Conservation (phyloP, 1,140 invertebrate species). For the Macrosteles quadrilineatus region DNA sequence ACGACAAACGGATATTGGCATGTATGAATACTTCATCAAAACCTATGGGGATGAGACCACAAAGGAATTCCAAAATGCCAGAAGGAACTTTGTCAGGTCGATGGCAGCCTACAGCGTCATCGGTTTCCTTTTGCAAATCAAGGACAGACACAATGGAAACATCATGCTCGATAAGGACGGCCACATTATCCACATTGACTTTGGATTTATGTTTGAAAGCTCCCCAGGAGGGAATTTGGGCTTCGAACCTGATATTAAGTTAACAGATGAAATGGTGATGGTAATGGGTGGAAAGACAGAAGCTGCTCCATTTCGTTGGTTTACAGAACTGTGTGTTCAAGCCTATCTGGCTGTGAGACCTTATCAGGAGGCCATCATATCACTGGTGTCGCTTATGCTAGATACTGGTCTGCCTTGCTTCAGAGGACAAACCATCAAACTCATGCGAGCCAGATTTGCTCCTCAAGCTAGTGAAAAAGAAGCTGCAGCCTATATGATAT, state of each 20-base stretch:
- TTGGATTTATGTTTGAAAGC: conserved; percentile 99
- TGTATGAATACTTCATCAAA: conserved; percentile 97
- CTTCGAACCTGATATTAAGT: conserved; percentile 98
- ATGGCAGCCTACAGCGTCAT: conserved; percentile 99
- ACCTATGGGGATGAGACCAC: conserved; percentile 95
- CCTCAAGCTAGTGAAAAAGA: conserved; percentile 90
- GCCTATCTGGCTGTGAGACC: conserved; percentile 96
- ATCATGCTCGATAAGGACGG: conserved; percentile 98
- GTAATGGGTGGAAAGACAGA: conserved; percentile 99
- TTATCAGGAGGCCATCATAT: conserved; percentile 95
- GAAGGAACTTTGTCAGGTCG: conserved; percentile 94
- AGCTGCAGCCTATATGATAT: conserved; percentile 92
- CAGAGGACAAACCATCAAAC: conserved; percentile 96
- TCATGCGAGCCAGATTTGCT: conserved; percentile 84
- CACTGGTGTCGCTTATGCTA: conserved; percentile 95
- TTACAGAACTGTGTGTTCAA: conserved; percentile 96
- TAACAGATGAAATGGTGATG: conserved; percentile 99
- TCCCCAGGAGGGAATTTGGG: conserved; percentile 98
- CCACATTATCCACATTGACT: conserved; percentile 96
- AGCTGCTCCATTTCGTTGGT: conserved; percentile 94
- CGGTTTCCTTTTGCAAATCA: conserved; percentile 96
- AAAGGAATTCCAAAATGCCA: conserved; percentile 87
- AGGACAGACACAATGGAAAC: conserved; percentile 99
- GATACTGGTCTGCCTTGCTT: conserved; percentile 99
- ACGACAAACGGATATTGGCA: conserved; percentile 92